Conservation (phyloP, 1,140 invertebrate genomes). For the Lysiphlebus fabarum region DNA sequence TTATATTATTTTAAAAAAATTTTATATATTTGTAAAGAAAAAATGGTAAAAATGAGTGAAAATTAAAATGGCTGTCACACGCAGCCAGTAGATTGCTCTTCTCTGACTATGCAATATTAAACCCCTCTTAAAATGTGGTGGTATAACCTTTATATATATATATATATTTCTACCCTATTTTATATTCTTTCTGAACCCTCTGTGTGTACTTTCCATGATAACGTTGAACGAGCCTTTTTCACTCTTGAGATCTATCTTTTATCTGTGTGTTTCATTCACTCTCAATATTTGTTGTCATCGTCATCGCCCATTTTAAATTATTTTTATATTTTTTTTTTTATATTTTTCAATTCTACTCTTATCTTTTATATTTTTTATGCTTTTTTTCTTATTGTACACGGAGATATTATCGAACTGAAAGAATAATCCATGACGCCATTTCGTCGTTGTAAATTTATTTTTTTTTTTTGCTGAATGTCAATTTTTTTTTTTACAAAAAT, state of each 20-base stretch:
- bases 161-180: too few species aligned
- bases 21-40: too few species aligned
- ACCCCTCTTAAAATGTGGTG: neutral
- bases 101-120: conserved; percentile 11
- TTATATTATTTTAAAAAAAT: too few species aligned
- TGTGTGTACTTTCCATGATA: neutral
- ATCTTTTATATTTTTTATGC: conserved; percentile 3
- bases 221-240: conserved; percentile 15
- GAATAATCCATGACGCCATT: conserved; percentile 15
- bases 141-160: conserved; percentile 11
- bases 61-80: conserved; percentile 51
- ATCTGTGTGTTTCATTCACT: too few species aligned
- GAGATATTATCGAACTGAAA: conserved; percentile 11
- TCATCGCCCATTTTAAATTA: neutral
- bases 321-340: neutral
- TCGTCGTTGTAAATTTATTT: neutral
- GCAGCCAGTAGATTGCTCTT: conserved; percentile 32
- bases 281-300: neutral
- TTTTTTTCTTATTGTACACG: neutral
- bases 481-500: neutral
- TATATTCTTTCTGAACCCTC: neutral
- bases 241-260: conserved; percentile 10
- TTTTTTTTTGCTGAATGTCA: neutral
- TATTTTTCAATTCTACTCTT: neutral
- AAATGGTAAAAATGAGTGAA: conserved; percentile 26